Evolutionary conservation across 1,140 invertebrate species (phyloP).

Genomic region (Drosophila trapezifrons): DNA sequence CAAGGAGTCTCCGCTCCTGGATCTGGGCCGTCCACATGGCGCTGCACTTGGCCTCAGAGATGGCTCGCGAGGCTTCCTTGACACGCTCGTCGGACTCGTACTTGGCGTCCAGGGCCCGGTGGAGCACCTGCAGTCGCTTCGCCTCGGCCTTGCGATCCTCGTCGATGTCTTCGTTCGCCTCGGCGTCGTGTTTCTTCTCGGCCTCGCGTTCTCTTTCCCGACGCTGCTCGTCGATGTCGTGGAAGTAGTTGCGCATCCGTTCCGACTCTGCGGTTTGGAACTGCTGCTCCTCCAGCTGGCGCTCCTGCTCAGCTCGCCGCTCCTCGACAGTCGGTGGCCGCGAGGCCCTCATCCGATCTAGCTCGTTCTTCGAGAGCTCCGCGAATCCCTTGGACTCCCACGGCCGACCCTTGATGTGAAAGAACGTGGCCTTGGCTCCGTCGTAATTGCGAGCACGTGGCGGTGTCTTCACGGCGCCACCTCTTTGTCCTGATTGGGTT

Average conservation of each 20-base stretch:
- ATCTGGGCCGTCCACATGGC: conserved; percentile 73
- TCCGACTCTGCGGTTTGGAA: conserved; percentile 56
- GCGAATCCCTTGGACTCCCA: conserved; percentile 66
- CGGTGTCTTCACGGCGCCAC: conserved; percentile 24
- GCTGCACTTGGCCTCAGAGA: conserved; percentile 68
- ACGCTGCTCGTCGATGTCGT: conserved; percentile 57
- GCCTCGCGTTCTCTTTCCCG: conserved; percentile 53
- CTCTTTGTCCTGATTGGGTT: too few relatives aligned
- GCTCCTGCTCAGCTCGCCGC: conserved; percentile 45
- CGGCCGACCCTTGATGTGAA: conserved; percentile 57
- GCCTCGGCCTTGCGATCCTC: conserved; percentile 51
- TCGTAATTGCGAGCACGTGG: conserved; percentile 28
- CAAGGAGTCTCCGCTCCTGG: conserved; percentile 31
- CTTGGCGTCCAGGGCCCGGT: conserved; percentile 41
- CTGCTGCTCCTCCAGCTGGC: conserved; percentile 50
- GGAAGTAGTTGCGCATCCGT: conserved; percentile 50
- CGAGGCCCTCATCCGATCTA: conserved; percentile 49
- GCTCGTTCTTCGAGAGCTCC: conserved; percentile 30
- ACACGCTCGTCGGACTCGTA: conserved; percentile 60
- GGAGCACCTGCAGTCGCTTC: conserved; percentile 43
- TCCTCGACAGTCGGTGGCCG: conserved; percentile 55
- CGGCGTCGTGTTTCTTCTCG: conserved; percentile 43
- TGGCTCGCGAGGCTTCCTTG: conserved; percentile 47
- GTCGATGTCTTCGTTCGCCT: conserved; percentile 51
- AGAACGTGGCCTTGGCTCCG: conserved; percentile 61